Conservation (phyloP, 2,888 invertebrate genomes). For the Mycogona germanica region DNA sequence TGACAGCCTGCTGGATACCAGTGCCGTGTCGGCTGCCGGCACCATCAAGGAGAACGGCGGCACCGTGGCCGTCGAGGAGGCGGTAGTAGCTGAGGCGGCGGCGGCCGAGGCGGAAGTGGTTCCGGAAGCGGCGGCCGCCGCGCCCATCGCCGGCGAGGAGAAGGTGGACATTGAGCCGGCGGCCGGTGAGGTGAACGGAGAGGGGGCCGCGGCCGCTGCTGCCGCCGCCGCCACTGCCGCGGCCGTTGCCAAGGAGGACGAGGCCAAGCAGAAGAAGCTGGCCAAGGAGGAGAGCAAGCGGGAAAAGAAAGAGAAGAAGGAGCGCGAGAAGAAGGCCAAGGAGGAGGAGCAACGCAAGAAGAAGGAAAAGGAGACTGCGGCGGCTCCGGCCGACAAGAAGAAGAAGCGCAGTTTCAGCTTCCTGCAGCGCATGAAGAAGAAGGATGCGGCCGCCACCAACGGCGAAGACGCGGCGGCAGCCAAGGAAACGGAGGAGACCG, state of each 20-base stretch:
- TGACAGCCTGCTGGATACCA: neutral
- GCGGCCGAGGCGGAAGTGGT: constrained; percentile 1
- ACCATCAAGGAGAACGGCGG: neutral
- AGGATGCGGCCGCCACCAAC: constrained; percentile 11
- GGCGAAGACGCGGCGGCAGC: no score
- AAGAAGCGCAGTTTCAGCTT: constrained; percentile 16
- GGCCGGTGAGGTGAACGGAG: constrained; percentile 3
- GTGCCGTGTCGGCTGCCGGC: neutral
- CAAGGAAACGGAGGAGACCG: no score
- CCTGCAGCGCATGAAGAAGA: constrained; percentile 10
- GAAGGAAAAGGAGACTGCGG: constrained; percentile 15
- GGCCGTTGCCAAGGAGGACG: neutral
- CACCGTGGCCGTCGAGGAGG: neutral
- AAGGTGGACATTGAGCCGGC: neutral
- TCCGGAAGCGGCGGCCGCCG: constrained; percentile 5
- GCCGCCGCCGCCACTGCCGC: neutral
- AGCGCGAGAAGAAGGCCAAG: constrained; percentile 11
- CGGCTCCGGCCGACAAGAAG: constrained; percentile 7
- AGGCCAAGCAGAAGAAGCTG: constrained; percentile 6
- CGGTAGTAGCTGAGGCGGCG: neutral
- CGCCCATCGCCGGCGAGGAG: constrained; percentile 12
- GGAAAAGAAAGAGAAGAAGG: constrained; percentile 7
- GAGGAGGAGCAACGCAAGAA: constrained; percentile 14
- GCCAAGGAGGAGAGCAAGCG: constrained; percentile 4
- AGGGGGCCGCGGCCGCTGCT: neutral